Evolutionary conservation across 1,140 invertebrate genomes (phyloP).

Genomic region (Caerostris extrusa): DNA sequence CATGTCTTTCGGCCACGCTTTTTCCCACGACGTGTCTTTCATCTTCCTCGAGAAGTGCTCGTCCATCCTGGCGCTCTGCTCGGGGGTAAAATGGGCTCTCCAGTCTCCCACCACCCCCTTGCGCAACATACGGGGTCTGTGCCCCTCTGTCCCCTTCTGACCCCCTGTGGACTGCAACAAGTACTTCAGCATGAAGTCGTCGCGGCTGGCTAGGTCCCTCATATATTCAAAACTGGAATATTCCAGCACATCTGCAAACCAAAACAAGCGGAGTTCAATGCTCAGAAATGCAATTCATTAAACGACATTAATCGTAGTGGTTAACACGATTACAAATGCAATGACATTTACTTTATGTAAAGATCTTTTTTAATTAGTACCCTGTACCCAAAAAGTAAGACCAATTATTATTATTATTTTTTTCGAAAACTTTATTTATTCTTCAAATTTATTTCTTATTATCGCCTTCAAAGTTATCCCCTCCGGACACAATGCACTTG

Average conservation of each 20-base stretch:
- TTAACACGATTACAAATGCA: no score
- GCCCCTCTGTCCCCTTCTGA: background rate
- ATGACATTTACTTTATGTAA: no score
- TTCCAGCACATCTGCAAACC: background rate
- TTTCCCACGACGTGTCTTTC: background rate
- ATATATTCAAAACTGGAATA: conserved; percentile 65
- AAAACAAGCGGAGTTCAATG: no score
- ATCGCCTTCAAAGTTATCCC: no score
- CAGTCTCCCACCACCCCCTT: conserved; percentile 89
- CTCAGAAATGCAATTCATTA: no score
- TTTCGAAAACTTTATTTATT: no score
- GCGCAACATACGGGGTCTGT: conserved; percentile 79
- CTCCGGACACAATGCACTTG: no score
- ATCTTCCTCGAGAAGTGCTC: background rate
- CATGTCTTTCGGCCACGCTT: background rate
- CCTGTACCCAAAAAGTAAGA: no score
- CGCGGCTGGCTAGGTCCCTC: background rate
- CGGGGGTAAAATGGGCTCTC: conserved; percentile 88
- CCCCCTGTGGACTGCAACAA: background rate
- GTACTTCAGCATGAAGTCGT: conserved; percentile 16
- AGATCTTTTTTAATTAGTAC: no score
- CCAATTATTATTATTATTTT: no score
- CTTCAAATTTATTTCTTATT: no score
- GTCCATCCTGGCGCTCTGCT: conserved; percentile 82
- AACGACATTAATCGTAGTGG: no score